phyloP scores from a whole-genome alignment of 2,113 vertebrate species.

The Xiphophorus maculatus region DNA sequence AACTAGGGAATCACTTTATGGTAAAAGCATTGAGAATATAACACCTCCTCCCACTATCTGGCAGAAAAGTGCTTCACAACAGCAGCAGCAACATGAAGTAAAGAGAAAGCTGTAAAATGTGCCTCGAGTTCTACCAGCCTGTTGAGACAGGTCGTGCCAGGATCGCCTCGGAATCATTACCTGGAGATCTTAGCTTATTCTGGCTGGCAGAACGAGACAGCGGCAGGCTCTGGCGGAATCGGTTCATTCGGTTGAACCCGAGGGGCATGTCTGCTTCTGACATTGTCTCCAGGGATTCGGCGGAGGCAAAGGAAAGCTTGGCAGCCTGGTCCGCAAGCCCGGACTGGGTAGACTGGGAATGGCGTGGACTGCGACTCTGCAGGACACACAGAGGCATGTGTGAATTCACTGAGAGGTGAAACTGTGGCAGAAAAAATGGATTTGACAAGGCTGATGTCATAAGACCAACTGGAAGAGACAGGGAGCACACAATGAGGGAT shows the following conservation, averaged over 20 bases:
- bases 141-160: slow-evolving; percentile 24
- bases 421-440: slow-evolving; percentile 50
- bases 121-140: slow-evolving; percentile 14
- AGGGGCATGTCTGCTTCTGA: slow-evolving; percentile 97
- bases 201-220: slow-evolving; percentile 96
- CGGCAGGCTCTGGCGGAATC: slow-evolving; percentile 96
- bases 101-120: slow-evolving; percentile 31
- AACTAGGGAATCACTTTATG: neutral
- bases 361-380: slow-evolving; percentile 94
- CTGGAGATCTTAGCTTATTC: slow-evolving; percentile 96
- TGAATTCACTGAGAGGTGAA: slow-evolving; percentile 39
- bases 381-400: slow-evolving; percentile 18
- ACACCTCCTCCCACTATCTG: neutral
- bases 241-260: slow-evolving; percentile 97
- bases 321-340: slow-evolving; percentile 95
- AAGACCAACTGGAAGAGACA: slow-evolving; percentile 50
- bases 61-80: neutral
- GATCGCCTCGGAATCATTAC: slow-evolving; percentile 70
- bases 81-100: slow-evolving; percentile 5
- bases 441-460: slow-evolving; percentile 43
- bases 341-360: slow-evolving; percentile 95
- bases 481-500: slow-evolving; percentile 44
- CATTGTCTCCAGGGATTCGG: slow-evolving; percentile 98
- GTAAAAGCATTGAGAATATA: slow-evolving; percentile 10
- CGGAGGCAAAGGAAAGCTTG: slow-evolving; percentile 96